phyloP scores from a whole-genome alignment of 2,888 invertebrate genomes.

The Operophtera brumata region DNA sequence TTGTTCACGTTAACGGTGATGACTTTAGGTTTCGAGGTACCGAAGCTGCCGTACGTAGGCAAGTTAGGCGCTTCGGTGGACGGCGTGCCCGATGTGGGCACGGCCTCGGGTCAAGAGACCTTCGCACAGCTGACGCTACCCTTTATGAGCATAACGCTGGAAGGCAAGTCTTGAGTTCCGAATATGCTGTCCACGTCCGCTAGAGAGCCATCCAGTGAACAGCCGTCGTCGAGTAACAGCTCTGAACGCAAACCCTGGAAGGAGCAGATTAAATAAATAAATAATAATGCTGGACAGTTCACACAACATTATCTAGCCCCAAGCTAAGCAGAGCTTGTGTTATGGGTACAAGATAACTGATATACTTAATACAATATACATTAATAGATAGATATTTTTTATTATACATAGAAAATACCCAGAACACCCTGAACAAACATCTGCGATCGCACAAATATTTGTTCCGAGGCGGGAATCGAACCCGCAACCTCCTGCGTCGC shows the following conservation, averaged over 20 bases:
- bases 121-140: conserved; percentile 54
- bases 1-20: conserved; percentile 16
- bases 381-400: too few relatives aligned
- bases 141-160: conserved; percentile 66
- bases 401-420: too few relatives aligned
- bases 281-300: too few relatives aligned
- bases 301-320: too few relatives aligned
- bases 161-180: conserved; percentile 57
- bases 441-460: too few relatives aligned
- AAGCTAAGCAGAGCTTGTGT: too few relatives aligned
- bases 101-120: conserved; percentile 74
- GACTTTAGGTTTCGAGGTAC: conserved; percentile 54
- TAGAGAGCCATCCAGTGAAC: conserved; percentile 61
- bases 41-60: conserved; percentile 66
- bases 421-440: too few relatives aligned
- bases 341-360: too few relatives aligned
- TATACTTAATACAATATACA: too few relatives aligned
- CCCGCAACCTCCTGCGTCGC: too few relatives aligned
- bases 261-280: not conserved
- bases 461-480: too few relatives aligned
- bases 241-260: conserved; percentile 65
- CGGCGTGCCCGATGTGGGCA: conserved; percentile 66
- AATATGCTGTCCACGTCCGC: conserved; percentile 64
- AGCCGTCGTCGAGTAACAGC: conserved; percentile 64
- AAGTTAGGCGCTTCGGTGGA: conserved; percentile 43